Evolutionary conservation across 2,797 vertebrate species (phyloP).

Genomic region (Echiichthys vipera): DNA sequence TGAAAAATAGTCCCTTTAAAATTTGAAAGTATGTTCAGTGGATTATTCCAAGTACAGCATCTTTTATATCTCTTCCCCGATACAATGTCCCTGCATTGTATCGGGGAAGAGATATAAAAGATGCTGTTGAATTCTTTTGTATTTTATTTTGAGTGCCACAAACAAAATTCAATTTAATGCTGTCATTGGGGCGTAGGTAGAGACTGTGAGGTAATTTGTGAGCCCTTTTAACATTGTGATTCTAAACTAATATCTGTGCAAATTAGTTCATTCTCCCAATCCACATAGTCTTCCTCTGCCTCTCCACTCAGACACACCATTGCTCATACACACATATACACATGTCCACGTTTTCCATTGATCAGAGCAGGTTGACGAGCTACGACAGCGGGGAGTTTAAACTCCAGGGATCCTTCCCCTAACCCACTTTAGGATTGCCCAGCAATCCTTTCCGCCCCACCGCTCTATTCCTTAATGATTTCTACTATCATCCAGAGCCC

Average conservation of each 20-base stretch:
- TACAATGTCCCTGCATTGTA: too few species aligned
- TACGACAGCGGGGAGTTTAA: conserved; percentile 41
- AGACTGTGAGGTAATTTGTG: background rate
- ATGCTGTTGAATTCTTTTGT: background rate
- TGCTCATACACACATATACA: background rate
- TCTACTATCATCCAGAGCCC: conserved; percentile 46
- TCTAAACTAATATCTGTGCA: background rate
- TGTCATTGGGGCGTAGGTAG: background rate
- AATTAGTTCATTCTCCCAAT: background rate
- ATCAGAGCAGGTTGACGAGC: conserved; percentile 47
- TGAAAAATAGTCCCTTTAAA: background rate
- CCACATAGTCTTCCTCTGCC: background rate
- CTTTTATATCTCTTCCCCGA: too few species aligned
- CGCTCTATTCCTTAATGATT: conserved; percentile 58
- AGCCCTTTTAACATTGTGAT: background rate
- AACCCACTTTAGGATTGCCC: conserved; percentile 63
- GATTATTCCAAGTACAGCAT: too few species aligned
- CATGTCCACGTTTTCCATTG: conserved; percentile 22
- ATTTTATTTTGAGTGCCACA: background rate
- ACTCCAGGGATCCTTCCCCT: conserved; percentile 58
- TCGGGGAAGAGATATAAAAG: background rate
- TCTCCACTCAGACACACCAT: background rate
- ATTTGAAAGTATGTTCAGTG: background rate
- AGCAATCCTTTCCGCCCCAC: conserved; percentile 32
- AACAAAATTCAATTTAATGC: background rate